Base-by-base conservation (phyloP, 2,888 invertebrate genomes). In the Drosophila demipolita region DNA sequence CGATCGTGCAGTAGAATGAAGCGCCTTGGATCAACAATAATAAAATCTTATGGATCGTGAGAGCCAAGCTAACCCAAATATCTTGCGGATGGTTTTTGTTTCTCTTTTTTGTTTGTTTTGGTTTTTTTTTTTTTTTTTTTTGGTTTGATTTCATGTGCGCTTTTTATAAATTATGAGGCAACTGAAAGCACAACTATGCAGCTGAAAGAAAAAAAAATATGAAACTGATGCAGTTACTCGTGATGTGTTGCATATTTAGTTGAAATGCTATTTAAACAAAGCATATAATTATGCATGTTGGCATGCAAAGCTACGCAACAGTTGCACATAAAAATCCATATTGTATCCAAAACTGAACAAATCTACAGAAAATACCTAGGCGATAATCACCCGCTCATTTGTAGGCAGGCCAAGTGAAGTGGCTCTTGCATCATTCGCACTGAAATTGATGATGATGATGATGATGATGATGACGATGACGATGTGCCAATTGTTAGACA, bases 21-120 rank as follows among this genome's bases (percentile, higher is more conserved):
- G 68, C 63, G 45, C 29, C 52, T 20, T 52, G 42, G 62, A 66
- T 61, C 54, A 49, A 62, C 62, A 64, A 61, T 53, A 71, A 55
- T 38, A 61, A 29, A 48, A 61, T 42, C 65, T 48, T 60, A 53
- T 65, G 75, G 73, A 87, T 82, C 84, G 84, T 84, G 84, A 82
- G 84, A 84, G 82, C 67, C 75, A 60, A 54, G 71, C 52, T 81
- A 84, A 84, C 84, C 87, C 78, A 82, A 84, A 84, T 83, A 70
- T 66, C 55, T 61, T 38, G 70, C 66, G 50, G 68, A 72, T 54
- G 57, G 65, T 54, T 73, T 54, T 54, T 59, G 50, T 57, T 40
- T 40, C 38, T 33, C 23, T 32, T 59, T 52, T 17, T 36, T 26
- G 23, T 32, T 59, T 52, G 15, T 36, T 26, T 17, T 54, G 15